Base-by-base conservation (phyloP, 1,140 invertebrate genomes). In the Rhynchophorus ferrugineus region DNA sequence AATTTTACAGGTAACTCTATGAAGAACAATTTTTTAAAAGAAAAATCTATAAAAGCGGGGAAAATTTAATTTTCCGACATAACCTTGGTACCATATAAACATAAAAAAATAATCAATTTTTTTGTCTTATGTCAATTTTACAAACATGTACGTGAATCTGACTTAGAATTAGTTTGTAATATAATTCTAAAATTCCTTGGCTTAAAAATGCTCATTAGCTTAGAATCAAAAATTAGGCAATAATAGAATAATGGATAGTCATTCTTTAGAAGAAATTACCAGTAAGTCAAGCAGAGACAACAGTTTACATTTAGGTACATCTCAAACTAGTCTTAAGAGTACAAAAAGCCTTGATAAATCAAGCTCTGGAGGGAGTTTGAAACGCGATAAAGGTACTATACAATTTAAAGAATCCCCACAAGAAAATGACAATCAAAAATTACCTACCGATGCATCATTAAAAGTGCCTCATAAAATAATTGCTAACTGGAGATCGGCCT, bases 381-480 rank as follows among this genome's bases (percentile, higher is more conserved):
- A 65, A 61, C 59, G 58, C 20, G 69, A 69, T 44, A 70, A 67
- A 57, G 61, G 67, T 54, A 61, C 62, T 11, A 58, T 64, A 45
- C 63, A 64, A 38, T 65, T 67, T 29, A 69, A 71, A 57, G 59
- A 66, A 20, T 65, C 59, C 20, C 52, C 56, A 13, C 58, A 67
- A n/a, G 59, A 66, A 7, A 37, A 48, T 49, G 62, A 62, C 33
- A 51, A 69, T 47, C 62, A 56, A 39, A 58, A 61, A 53, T 34
- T 54, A 17, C 52, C 66, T 18, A 52, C 56, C 11, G 61, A 61
- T 36, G 62, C 68, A 44, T 75, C 76, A 14, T 71, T 76, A 14
- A 80, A 79, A 62, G 77, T 80, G 36, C 79, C 78, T 5, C 68
- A 76, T n/a, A 83, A 82, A 61, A 79, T 82, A 59, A 80, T 83